Base-by-base conservation (phyloP, 2,113 vertebrate genomes). In the Cyprinus carpio region DNA sequence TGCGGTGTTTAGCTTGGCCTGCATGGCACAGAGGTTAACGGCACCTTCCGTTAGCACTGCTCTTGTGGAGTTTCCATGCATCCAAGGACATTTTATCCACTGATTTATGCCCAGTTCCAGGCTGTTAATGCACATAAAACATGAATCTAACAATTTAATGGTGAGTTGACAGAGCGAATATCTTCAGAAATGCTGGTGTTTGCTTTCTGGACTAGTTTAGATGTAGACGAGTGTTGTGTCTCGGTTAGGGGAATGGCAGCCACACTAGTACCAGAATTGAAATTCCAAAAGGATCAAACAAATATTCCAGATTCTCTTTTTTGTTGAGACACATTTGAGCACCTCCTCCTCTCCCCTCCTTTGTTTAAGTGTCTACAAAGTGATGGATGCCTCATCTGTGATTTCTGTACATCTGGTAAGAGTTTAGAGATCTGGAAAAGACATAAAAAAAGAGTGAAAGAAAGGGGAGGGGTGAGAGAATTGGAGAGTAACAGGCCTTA, bases 361-460 rank as follows among this genome's bases (percentile, higher is more conserved):
- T 87, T 90, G 92, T 89, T 91, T 88, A 92, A 91, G 91, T 96
- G 95, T 96, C 95, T 95, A 84, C 92, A 92, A 94, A 91, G 93
- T 95, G 95, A 93, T 92, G 94, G 93, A 96, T 94, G 94, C 96
- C 94, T 96, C 75, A 95, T 95, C 93, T 86, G 37, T 93, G 92
- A 94, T 92, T 94, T 95, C 92, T 92, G 89, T 94, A 92, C 95
- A 96, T 97, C 96, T 97, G 96, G 94, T 95, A 95, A 93, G 94
- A 92, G 93, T 96, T 96, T 96, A 89, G 89, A 92, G 93, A 94
- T 93, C 91, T 91, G 90, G 94, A 92, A 96, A 95, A 90, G 90
- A 88, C 62, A 60, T 96, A 94, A 86, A 87, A 87, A 93, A 91
- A 91, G 40, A 88, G 90, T 89, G 90, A 88, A 82, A 77, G 89